Evolutionary conservation across 2,113 vertebrate genomes (phyloP), one percentile per base, ranked within the genome.

Genomic region (Physeter macrocephalus): DNA sequence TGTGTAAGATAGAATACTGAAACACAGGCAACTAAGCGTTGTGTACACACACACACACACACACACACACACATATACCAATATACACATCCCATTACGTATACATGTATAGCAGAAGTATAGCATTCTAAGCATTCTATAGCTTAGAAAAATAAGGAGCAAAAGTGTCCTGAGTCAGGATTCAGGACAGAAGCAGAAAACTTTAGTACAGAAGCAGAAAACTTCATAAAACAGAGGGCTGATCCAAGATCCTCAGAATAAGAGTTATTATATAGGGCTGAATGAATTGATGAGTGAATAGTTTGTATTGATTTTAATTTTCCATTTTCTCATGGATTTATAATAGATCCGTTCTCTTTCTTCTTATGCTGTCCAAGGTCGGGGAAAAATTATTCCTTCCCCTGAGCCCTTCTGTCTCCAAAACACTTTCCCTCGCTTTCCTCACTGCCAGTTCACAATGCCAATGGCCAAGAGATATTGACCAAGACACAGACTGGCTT

Each of bases 361-460:
- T 88, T 88, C 62, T 84, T 61, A 88, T 29, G 23, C 34, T 46
- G 6, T 18, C 41, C 54, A 62, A n/a, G 18, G 18, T 66, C 1
- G 0, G 17, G 52, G 15, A 8, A 36, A 61, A 13, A 29, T 46
- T 71, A 49, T 84, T 88, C 14, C 43, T 2, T 87, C 11, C 29
- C 27, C 14, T 1, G 0, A 59, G 8, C 0, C 12, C 8, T 75
- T 77, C 34, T 36, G 0, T 27, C 43, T 62, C 59, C 8, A 57
- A 90, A 90, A 83, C 15, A 17, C 20, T 93, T 46, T 36, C 14
- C 67, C 57, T 78, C 78, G 13, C 59, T 72, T 88, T 34, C 10
- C 54, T 72, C 36, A n/a, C 11, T 52, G 39, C 29, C 31, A 4
- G 20, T 57, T 27, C 18, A 77, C 41, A 83, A 62, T 29, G 12